Evolutionary conservation across 2,888 invertebrate species (phyloP), one percentile per base, ranked within the genome.

Genomic region (Conistra vaccinii): DNA sequence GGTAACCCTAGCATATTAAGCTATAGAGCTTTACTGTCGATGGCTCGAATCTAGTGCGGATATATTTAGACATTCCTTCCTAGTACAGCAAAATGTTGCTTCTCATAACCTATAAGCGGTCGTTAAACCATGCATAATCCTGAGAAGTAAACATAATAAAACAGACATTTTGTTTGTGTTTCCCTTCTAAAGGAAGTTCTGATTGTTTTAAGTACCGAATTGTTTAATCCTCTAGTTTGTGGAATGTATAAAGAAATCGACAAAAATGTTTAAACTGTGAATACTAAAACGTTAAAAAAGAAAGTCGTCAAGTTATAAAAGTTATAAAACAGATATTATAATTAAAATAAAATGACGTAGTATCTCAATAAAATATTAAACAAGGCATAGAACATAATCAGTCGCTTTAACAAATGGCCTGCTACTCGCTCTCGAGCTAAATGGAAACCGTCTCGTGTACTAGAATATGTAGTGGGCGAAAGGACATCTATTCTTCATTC

Each of bases 21-120:
- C 45, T 23, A 73, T 60, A 58, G 26, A 78, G 55, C 58, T 80
- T 67, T 62, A 71, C 63, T 73, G 75, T 73, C 73, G 75, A 80
- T 84, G 68, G 76, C 65, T 83, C 87, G 84, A 89, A 92, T 91
- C 89, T 92, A 92, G 90, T 91, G 73, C 90, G 87, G 89, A 89
- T 92, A 92, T 92, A 93, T 88, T 90, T 90, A 90, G 90, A 88
- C 58, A 86, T 86, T 86, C 72, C 90, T 91, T 91, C 91, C 90
- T 89, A 89, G 90, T 90, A 90, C 65, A 78, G 69, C 84, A 88
- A 85, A 87, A 88, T 88, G 81, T 87, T 83, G 79, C 78, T 83
- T 88, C 84, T 87, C 87, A 85, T 88, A 88, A 87, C 80, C 83
- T 81, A 84, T 84, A 88, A 75, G 80, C 79, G 90, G 88, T 91